Evolutionary conservation across 2,888 invertebrate species (phyloP).

Genomic region (Drosophila pegasa): DNA sequence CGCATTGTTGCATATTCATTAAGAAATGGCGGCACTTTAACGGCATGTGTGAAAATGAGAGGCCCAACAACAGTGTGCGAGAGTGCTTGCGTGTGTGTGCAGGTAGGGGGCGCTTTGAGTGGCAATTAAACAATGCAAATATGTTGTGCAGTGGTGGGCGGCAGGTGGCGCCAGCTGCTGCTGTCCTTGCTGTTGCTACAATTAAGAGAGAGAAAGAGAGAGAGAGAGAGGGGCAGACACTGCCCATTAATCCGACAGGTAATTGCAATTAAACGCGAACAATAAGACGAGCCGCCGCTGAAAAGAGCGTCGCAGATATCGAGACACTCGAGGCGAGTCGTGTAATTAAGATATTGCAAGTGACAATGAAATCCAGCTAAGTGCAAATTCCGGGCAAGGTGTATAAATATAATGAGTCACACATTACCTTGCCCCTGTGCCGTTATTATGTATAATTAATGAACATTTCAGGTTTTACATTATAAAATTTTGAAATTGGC

Average conservation of each 20-base stretch:
- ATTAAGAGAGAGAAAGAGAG: too few species aligned
- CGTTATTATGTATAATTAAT: slow-evolving; percentile 1
- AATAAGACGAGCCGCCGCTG: slow-evolving; percentile 33
- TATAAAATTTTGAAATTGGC: neutral
- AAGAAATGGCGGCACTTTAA: slow-evolving; percentile 59
- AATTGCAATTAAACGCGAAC: slow-evolving; percentile 74
- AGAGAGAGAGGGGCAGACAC: too few species aligned
- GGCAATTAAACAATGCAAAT: slow-evolving; percentile 75
- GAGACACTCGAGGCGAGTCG: slow-evolving; percentile 5
- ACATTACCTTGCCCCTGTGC: neutral
- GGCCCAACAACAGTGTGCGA: neutral
- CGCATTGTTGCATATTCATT: slow-evolving; percentile 71
- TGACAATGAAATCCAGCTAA: slow-evolving; percentile 40
- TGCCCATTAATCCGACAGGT: slow-evolving; percentile 76
- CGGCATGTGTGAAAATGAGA: slow-evolving; percentile 39
- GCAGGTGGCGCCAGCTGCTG: slow-evolving; percentile 28
- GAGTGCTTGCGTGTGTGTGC: slow-evolving; percentile 1
- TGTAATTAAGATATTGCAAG: slow-evolving; percentile 43
- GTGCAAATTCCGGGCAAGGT: slow-evolving; percentile 12
- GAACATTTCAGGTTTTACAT: neutral
- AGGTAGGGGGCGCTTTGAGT: slow-evolving; percentile 53
- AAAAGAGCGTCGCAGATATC: slow-evolving; percentile 28
- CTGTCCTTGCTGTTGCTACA: slow-evolving; percentile 46
- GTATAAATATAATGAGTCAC: neutral
- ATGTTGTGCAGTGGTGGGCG: slow-evolving; percentile 9